phyloP scores from a whole-genome alignment of 2,797 vertebrate species.

The Craterocephalus amniculus region DNA sequence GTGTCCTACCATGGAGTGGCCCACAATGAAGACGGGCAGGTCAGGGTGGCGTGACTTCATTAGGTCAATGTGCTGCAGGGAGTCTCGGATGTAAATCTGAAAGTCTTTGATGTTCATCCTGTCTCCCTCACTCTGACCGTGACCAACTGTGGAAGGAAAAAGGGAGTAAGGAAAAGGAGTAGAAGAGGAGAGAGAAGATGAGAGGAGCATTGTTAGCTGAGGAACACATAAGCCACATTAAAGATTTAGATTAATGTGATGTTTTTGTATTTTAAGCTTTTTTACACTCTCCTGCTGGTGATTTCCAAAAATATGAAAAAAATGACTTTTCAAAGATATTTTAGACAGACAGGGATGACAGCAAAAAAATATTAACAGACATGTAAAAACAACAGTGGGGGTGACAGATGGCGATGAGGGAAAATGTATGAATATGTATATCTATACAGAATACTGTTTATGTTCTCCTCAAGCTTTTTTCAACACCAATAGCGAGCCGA shows the following conservation, averaged over 20 bases:
- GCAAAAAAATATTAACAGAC: not conserved
- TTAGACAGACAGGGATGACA: not conserved
- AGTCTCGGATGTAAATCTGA: constrained; percentile 91
- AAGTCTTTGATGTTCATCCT: constrained; percentile 94
- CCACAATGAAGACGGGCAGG: constrained; percentile 90
- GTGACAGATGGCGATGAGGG: constrained; percentile 33
- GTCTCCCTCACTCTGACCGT: constrained; percentile 96
- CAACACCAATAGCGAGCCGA: constrained; percentile 65
- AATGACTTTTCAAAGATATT: not conserved
- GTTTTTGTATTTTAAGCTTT: not conserved
- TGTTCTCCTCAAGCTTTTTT: constrained; percentile 32
- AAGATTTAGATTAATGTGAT: not conserved
- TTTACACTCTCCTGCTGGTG: not conserved
- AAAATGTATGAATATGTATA: constrained; percentile 41
- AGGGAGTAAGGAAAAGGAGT: not conserved
- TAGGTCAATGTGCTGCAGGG: constrained; percentile 90
- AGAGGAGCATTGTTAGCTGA: too few species aligned
- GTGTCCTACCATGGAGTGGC: constrained; percentile 94
- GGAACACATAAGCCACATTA: not conserved
- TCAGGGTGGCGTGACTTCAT: constrained; percentile 87
- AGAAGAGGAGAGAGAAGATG: not conserved
- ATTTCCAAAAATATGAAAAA: not conserved
- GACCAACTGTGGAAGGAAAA: constrained; percentile 86
- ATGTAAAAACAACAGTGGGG: constrained; percentile 3
- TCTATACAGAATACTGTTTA: constrained; percentile 16